phyloP scores from a whole-genome alignment of 2,797 vertebrate genomes.

The Margarornis squamiger region DNA sequence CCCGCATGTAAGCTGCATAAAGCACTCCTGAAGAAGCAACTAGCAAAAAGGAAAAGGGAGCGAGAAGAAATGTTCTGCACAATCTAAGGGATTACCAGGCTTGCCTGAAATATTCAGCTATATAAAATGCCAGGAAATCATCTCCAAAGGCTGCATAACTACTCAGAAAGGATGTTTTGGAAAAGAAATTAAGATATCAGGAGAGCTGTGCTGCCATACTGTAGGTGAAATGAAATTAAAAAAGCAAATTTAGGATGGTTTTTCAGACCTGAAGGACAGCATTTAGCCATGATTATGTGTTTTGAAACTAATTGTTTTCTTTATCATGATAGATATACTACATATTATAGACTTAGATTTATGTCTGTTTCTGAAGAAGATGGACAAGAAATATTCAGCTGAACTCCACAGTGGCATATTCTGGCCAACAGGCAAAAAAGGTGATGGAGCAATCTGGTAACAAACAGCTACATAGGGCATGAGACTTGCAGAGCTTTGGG shows the following conservation, averaged over 20 bases:
- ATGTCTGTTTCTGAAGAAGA: neutral
- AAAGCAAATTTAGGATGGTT: neutral
- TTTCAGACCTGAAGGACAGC: neutral
- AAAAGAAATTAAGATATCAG: neutral
- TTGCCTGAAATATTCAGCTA: neutral
- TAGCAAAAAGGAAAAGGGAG: neutral
- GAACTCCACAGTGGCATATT: neutral
- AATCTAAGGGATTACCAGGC: neutral
- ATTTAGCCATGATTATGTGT: neutral
- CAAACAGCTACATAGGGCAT: accelerated
- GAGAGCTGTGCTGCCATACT: neutral
- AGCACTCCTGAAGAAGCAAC: neutral
- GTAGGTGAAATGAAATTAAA: neutral
- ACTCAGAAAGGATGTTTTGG: neutral
- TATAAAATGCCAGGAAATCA: neutral
- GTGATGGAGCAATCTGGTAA: neutral
- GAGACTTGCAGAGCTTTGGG: neutral
- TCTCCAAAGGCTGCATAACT: neutral
- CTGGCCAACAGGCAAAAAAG: neutral
- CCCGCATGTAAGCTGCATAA: neutral
- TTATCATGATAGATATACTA: neutral
- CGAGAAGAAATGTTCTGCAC: neutral
- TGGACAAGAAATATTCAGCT: neutral
- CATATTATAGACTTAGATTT: neutral
- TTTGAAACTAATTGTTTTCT: neutral